Percentiles rank a stretch among this genome's conserved stretches.
Evolutionary conservation across 2,797 vertebrate species (phyloP).

Genomic region (Molossus molossus): DNA sequence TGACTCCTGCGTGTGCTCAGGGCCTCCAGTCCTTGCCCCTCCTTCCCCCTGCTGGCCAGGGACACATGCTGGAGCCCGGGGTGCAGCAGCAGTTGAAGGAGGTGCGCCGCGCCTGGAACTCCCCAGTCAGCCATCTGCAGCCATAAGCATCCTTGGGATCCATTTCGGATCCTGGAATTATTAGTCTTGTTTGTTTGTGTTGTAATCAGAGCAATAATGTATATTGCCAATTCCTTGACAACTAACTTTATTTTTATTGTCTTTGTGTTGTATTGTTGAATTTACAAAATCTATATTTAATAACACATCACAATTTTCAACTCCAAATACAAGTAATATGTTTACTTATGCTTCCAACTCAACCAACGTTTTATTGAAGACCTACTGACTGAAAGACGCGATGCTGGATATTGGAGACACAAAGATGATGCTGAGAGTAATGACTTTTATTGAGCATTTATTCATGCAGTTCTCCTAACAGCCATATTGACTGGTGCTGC

Average conservation of each 20-base stretch:
- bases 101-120: not conserved
- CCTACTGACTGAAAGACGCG: not conserved
- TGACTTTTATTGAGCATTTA: not conserved
- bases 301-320: not conserved
- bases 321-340: slow-evolving; percentile 2
- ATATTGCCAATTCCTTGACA: slow-evolving; percentile 53
- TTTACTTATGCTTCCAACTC: slow-evolving; percentile 47
- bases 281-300: slow-evolving; percentile 57
- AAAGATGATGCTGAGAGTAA: not conserved
- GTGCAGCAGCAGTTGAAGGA: not conserved
- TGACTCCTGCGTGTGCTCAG: not conserved
- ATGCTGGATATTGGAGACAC: not conserved
- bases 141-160: not conserved
- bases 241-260: slow-evolving; percentile 44
- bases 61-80: rapidly evolving
- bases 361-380: not conserved
- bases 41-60: not conserved
- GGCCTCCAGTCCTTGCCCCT: not conserved
- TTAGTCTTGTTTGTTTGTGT: slow-evolving; percentile 23
- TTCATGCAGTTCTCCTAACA: not conserved
- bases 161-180: not conserved
- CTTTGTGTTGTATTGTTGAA: slow-evolving; percentile 21
- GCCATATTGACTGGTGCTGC: not conserved
- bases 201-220: not conserved
- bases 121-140: slow-evolving; percentile 10